Conservation (phyloP, 2,888 invertebrate genomes). For the Operophtera brumata region DNA sequence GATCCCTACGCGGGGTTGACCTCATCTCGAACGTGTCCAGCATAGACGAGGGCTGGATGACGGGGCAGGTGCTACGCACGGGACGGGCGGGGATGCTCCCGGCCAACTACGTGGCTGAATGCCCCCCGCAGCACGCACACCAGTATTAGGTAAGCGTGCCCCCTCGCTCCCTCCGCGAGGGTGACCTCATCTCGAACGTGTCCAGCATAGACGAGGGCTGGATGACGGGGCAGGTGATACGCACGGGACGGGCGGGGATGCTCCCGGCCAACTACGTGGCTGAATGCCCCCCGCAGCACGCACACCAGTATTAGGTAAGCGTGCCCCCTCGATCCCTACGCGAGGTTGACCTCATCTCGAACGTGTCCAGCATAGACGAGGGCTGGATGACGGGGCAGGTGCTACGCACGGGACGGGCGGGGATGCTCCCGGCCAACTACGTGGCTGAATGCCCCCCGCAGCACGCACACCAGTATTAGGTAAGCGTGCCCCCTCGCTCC, state of each 20-base stretch:
- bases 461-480: slow-evolving; percentile 27
- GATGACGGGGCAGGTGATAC: slow-evolving; percentile 98
- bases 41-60: slow-evolving; percentile 99
- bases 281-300: slow-evolving; percentile 28
- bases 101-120: slow-evolving; percentile 94
- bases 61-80: slow-evolving; percentile 95
- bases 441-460: slow-evolving; percentile 80
- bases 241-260: slow-evolving; percentile 97
- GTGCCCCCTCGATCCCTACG: slow-evolving; percentile 53
- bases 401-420: slow-evolving; percentile 94
- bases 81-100: slow-evolving; percentile 98
- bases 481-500: too few species aligned
- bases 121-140: slow-evolving; percentile 20
- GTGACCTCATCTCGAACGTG: slow-evolving; percentile 96
- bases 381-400: slow-evolving; percentile 99
- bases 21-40: slow-evolving; percentile 96
- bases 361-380: slow-evolving; percentile 96
- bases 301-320: slow-evolving; percentile 27
- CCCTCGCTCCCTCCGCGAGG: slow-evolving; percentile 90
- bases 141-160: slow-evolving; percentile 26
- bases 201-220: slow-evolving; percentile 98
- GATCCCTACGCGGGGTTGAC: slow-evolving; percentile 96
- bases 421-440: slow-evolving; percentile 99
- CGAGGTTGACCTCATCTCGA: slow-evolving; percentile 96
- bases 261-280: slow-evolving; percentile 99